A percentile compares a stretch with the other conserved stretches of the same genome.
These are phyloP conservation scores for Halcyon chelicuti DNA, from an alignment of 2,797 vertebrate species.

Conservation along the genomic window DNA sequence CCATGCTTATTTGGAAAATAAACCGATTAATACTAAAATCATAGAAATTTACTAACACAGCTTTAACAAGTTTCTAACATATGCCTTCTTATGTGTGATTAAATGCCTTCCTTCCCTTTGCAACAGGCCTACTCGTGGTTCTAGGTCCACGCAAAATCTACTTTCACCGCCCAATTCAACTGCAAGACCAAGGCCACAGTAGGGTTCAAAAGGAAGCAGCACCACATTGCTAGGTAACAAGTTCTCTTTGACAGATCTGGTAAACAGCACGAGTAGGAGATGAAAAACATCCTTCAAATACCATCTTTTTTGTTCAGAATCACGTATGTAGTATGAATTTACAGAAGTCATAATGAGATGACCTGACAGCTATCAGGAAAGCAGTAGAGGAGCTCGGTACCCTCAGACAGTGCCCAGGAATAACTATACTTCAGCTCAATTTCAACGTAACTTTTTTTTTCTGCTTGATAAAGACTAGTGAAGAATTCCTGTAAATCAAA, in stretches of 20 bases:
- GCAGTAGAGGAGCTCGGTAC: not conserved
- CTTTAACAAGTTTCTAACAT: not conserved
- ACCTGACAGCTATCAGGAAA: not conserved
- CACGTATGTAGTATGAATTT: not conserved
- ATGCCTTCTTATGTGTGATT: not conserved
- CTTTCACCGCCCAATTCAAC: not conserved
- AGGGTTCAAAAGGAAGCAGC: rapidly evolving
- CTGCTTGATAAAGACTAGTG: not conserved
- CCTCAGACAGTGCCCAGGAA: not conserved
- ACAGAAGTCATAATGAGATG: not conserved
- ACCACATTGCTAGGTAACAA: rapidly evolving
- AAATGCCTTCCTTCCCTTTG: not conserved
- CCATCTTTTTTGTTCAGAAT: not conserved
- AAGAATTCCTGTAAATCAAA: not conserved
- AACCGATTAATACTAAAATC: not conserved
- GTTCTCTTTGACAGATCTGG: not conserved
- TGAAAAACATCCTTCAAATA: not conserved
- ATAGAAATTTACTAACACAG: not conserved
- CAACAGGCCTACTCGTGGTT: not conserved
- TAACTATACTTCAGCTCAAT: conserved; percentile 13
- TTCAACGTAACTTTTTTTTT: not conserved
- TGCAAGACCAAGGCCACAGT: not conserved
- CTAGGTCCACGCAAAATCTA: not conserved
- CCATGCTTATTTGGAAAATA: not conserved
- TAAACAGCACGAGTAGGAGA: not conserved